Evolutionary conservation across 1,140 invertebrate species (phyloP).

Genomic region (Drosophila kohkoa): DNA sequence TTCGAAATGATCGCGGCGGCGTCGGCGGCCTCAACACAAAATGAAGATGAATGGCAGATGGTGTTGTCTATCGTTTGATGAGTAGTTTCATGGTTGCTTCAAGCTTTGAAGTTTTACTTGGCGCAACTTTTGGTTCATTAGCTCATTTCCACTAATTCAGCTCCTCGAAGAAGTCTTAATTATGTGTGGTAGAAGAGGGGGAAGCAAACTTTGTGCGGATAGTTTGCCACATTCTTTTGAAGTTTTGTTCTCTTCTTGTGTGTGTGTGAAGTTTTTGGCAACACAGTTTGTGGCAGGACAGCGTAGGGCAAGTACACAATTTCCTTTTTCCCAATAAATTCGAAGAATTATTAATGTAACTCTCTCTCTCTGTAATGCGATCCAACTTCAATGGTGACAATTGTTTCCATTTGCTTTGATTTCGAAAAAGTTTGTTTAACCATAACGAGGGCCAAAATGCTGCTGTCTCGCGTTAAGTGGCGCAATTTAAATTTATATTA

Average conservation of each 20-base stretch:
- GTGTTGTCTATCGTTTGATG: conserved; percentile 30
- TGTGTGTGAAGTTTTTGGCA: conserved; percentile 38
- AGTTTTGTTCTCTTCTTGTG: conserved; percentile 15
- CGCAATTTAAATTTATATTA: conserved; percentile 33
- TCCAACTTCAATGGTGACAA: not conserved
- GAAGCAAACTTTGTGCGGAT: conserved; percentile 19
- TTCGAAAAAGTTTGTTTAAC: not conserved
- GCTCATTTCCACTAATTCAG: conserved; percentile 65
- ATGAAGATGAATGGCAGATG: conserved; percentile 80
- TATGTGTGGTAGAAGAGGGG: conserved; percentile 38
- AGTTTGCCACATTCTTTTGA: conserved; percentile 46
- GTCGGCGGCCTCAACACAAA: conserved; percentile 42
- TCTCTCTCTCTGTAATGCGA: not conserved
- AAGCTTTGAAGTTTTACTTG: conserved; percentile 63
- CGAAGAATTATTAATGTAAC: not conserved
- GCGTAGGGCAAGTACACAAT: conserved; percentile 7
- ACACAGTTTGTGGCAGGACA: conserved; percentile 11
- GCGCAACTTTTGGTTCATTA: conserved; percentile 73
- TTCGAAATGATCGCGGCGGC: conserved; percentile 61
- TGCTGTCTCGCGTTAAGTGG: not conserved
- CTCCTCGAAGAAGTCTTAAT: conserved; percentile 63
- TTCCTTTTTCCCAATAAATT: not conserved
- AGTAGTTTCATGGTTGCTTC: conserved; percentile 18
- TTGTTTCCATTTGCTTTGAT: conserved; percentile 3
- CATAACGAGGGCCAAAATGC: not conserved